Base-by-base conservation (phyloP, 2,797 vertebrate genomes). In the Megaceryle alcyon region DNA sequence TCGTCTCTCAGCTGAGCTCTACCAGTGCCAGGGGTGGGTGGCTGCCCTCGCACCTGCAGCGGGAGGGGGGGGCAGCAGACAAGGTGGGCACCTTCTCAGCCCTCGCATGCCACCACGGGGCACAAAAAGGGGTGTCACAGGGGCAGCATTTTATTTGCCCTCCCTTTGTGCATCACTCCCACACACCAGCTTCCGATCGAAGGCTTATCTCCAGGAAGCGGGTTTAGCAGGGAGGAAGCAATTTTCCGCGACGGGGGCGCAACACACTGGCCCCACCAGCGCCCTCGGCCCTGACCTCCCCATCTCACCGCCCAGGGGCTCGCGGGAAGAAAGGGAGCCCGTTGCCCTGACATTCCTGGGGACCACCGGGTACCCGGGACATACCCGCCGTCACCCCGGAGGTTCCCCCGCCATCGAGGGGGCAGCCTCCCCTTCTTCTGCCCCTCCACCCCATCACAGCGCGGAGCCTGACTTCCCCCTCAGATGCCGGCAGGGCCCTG, bases 191-290 rank as follows among this genome's bases (percentile, higher is more conserved):
- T 19, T 43, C 21, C 11, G n/a, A 61, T 9, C 4, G 13, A 82
- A 21, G 17, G 72, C 56, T 95, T 93, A 94, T 93, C 92, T 92
- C 46, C 77, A 92, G 88, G 86, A 90, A 88, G 73, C 6, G 41
- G 37, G 80, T 33, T 82, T 59, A 53, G 57, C 46, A 29, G 29
- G 21, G 54, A 82, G 75, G 73, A 80, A 94, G 57, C 73, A 64
- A 90, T 96, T 96, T 97, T 94, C 81, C 54, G 14, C 29, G 46
- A 51, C 7, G 63, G 57, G 23, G 44, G 66, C 23, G 53, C 53
- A 86, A 28, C 31, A 16, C 78, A 63, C 46, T 41, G 11, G 33
- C 46, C 59, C 64, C 66, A 37, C 28, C 49, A 37, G 63, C 31
- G 12, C 63, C 75, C 82, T 82, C 31, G 3, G 54, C 44, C 49